Conservation (phyloP, 2,113 vertebrate genomes). For the Pelmatolapia mariae region DNA sequence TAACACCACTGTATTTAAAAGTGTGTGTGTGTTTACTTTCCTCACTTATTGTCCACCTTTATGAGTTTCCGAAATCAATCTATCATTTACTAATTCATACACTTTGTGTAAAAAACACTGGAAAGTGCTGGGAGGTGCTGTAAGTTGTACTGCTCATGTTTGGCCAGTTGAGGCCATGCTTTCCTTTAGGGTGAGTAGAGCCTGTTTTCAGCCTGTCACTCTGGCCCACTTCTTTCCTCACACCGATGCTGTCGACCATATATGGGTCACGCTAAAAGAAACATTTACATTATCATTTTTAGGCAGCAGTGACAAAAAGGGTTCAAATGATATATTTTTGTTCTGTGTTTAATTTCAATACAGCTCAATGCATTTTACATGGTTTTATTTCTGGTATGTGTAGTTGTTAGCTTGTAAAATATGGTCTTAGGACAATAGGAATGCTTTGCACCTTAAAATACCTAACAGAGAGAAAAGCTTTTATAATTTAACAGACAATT, state of each 20-base stretch:
- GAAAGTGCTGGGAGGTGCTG: background rate
- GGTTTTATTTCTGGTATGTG: background rate
- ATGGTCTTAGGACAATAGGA: background rate
- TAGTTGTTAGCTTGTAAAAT: background rate
- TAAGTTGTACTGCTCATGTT: conserved; percentile 68
- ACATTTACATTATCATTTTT: background rate
- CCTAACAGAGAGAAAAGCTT: background rate
- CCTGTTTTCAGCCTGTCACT: background rate
- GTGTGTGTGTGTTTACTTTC: background rate
- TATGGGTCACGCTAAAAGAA: conserved; percentile 7
- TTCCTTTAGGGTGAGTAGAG: conserved; percentile 66
- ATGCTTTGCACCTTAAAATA: background rate
- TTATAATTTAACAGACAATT: background rate
- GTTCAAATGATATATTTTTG: background rate
- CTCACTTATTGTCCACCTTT: background rate
- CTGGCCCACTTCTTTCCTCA: background rate
- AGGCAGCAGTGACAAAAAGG: background rate
- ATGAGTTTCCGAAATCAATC: rapidly evolving
- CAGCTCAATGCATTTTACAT: background rate
- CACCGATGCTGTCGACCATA: background rate
- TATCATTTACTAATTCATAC: background rate
- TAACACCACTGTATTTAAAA: background rate
- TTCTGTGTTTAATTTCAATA: background rate
- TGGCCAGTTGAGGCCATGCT: conserved; percentile 79
- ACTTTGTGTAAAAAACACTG: background rate